Evolutionary conservation across 2,888 invertebrate genomes (phyloP).

Genomic region (Plagiodera versicolora): DNA sequence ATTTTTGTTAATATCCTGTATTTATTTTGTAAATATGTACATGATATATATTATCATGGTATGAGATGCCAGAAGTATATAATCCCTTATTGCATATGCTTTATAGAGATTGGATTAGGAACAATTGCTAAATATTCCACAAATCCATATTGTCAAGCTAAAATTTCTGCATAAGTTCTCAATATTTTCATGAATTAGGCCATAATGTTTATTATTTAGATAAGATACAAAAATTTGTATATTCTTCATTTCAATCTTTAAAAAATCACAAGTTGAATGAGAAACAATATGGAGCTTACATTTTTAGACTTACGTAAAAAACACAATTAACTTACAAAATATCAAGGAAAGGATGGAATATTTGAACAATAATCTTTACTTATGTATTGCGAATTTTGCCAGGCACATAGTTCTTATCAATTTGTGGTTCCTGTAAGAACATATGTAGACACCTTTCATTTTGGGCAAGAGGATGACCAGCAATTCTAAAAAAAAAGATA

Average conservation of each 20-base stretch:
- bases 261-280: not conserved
- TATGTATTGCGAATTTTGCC: constrained; percentile 98
- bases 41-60: not conserved
- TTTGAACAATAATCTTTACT: constrained; percentile 42
- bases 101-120: not conserved
- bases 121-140: not conserved
- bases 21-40: not conserved
- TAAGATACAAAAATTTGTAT: no score
- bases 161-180: no score
- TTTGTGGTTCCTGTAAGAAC: constrained; percentile 96
- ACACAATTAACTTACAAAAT: constrained; percentile 8
- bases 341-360: constrained; percentile 35
- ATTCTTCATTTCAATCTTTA: no score
- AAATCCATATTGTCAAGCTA: not conserved
- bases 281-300: not conserved
- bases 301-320: not conserved
- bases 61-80: not conserved
- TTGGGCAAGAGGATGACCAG: constrained; percentile 97
- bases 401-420: constrained; percentile 99
- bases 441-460: constrained; percentile 99
- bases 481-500: constrained; percentile 71
- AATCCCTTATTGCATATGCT: not conserved
- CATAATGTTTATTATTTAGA: not conserved
- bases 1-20: not conserved
- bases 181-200: not conserved